Percentiles rank a stretch among this genome's conserved stretches.
phyloP scores from a whole-genome alignment of 1,140 invertebrate species.

The silkworm (Bombyx mori) region ASM3026992v2 NC_085122.1:10587001-10587500 shows the following conservation, averaged over 20 bases:
- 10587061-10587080: constrained; percentile 28
- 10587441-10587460: too few relatives aligned
- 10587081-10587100: constrained; percentile 12
- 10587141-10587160: constrained; percentile 17
- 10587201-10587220: constrained; percentile 37
- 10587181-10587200: constrained; percentile 28
- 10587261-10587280: constrained; percentile 39
- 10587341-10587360: too few relatives aligned
- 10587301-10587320: constrained; percentile 9
- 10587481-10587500: too few relatives aligned
- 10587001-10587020: constrained; percentile 27
- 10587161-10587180: constrained; percentile 23
- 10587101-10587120: background rate
- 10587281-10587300: constrained; percentile 25
- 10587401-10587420: too few relatives aligned
- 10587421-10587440: too few relatives aligned
- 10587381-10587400: too few relatives aligned
- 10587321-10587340: too few relatives aligned
- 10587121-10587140: constrained; percentile 3
- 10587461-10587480: too few relatives aligned
- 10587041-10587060: constrained; percentile 12
- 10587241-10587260: constrained; percentile 27
- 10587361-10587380: too few relatives aligned
- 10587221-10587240: constrained; percentile 25
- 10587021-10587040: constrained; percentile 19